These are phyloP conservation scores for Brachycybe producta DNA, from an alignment of 2,888 invertebrate species.

Conservation along the genomic window DNA sequence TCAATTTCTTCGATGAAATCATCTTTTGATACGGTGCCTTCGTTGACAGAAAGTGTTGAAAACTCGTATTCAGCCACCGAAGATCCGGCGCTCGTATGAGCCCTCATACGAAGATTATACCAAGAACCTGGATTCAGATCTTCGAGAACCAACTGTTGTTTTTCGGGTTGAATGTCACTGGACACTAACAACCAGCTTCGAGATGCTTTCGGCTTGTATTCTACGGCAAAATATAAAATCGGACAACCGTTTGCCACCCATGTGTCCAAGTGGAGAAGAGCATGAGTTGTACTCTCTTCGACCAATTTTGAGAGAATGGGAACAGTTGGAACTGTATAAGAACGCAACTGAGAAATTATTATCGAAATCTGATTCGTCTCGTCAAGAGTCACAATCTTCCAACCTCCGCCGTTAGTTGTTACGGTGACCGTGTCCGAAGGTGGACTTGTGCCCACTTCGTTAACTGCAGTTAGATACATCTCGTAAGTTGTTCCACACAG, in stretches of 20 bases:
- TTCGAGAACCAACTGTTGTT: slow-evolving; percentile 1
- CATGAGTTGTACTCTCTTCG: slow-evolving; percentile 11
- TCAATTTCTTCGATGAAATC: neutral
- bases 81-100: slow-evolving; percentile 14
- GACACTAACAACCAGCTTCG: slow-evolving; percentile 10
- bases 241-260: slow-evolving; percentile 13
- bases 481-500: slow-evolving; percentile 16
- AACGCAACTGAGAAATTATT: neutral
- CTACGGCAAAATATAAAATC: slow-evolving; percentile 11
- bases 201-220: slow-evolving; percentile 13
- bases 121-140: slow-evolving; percentile 7
- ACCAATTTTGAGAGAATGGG: slow-evolving; percentile 5
- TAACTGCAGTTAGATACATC: slow-evolving; percentile 9
- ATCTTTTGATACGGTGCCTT: neutral
- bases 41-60: neutral
- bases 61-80: slow-evolving; percentile 15
- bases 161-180: slow-evolving; percentile 4
- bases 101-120: slow-evolving; percentile 11
- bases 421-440: slow-evolving; percentile 11
- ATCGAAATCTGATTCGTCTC: neutral
- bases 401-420: slow-evolving; percentile 16
- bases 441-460: slow-evolving; percentile 12
- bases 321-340: slow-evolving; percentile 7
- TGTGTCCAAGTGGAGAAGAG: slow-evolving; percentile 7
- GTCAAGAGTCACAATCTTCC: neutral